A percentile compares a stretch with the other conserved stretches of the same genome.
These are phyloP conservation scores for Timandra comae DNA, from an alignment of 2,888 invertebrate species.

Conservation along the genomic window DNA sequence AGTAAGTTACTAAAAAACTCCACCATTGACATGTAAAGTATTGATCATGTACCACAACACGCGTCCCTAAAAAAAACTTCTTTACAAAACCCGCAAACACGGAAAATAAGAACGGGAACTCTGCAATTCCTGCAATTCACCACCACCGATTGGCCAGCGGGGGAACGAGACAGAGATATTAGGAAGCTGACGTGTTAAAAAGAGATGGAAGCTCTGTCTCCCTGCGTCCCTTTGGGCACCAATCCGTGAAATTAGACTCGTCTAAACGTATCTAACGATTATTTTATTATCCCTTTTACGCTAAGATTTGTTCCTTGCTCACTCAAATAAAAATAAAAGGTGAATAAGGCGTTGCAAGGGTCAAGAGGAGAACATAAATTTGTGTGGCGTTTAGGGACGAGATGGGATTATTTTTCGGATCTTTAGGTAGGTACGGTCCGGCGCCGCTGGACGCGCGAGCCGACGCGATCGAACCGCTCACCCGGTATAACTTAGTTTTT, in stretches of 20 bases:
- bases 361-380: conserved; percentile 68
- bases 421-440: conserved; percentile 52
- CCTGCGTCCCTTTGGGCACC: conserved; percentile 68
- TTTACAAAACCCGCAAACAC: conserved; percentile 58
- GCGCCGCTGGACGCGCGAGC: no score
- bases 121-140: conserved; percentile 42
- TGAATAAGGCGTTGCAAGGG: conserved; percentile 70
- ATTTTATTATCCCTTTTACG: conserved; percentile 76
- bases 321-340: conserved; percentile 77
- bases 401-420: conserved; percentile 68
- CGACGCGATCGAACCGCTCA: no score
- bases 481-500: no score
- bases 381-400: conserved; percentile 57
- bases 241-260: conserved; percentile 75
- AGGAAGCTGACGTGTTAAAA: conserved; percentile 23
- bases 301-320: conserved; percentile 78
- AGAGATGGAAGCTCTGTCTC: conserved; percentile 43
- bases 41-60: background rate
- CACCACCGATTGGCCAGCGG: conserved; percentile 49
- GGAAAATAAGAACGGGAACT: conserved; percentile 51
- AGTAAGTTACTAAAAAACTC: no score
- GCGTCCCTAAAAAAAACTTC: conserved; percentile 26
- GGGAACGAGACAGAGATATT: conserved; percentile 33
- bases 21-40: no score
- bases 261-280: conserved; percentile 77